Evolutionary conservation across 1,140 invertebrate species (phyloP).

Genomic region (Plectrocnemia conspersa): DNA sequence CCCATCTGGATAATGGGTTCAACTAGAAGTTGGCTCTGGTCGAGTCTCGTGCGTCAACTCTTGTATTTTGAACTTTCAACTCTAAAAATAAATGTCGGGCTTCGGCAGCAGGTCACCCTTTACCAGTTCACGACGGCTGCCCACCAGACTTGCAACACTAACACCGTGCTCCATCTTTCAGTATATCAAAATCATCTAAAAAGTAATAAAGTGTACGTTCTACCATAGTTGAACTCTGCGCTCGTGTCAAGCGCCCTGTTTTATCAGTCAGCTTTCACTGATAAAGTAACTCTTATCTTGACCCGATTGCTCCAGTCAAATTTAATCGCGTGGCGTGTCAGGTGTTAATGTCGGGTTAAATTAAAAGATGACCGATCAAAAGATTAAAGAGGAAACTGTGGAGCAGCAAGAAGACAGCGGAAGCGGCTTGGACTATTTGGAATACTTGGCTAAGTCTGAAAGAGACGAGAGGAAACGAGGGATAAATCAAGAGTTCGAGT

Average conservation of each 20-base stretch:
- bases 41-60: conserved; percentile 19
- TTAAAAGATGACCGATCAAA: too few species aligned
- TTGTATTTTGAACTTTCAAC: conserved; percentile 36
- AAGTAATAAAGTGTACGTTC: too few species aligned
- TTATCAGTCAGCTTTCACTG: conserved; percentile 25
- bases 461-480: too few species aligned
- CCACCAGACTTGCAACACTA: conserved; percentile 19
- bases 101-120: conserved; percentile 25
- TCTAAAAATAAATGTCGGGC: conserved; percentile 36
- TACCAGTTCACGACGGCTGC: conserved; percentile 16
- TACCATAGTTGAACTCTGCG: conserved; percentile 21
- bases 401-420: too few species aligned
- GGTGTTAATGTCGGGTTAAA: conserved; percentile 2
- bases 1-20: conserved; percentile 8
- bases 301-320: conserved; percentile 21
- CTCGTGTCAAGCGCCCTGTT: conserved; percentile 10
- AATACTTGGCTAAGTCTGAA: too few species aligned
- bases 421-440: too few species aligned
- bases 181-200: too few species aligned
- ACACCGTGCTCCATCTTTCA: too few species aligned
- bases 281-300: conserved; percentile 23
- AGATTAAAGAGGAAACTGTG: too few species aligned
- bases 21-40: conserved; percentile 3
- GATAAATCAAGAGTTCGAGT: too few species aligned
- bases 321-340: conserved; percentile 11